Evolutionary conservation across 2,888 invertebrate genomes (phyloP).

Genomic region (Acronicta psi): DNA sequence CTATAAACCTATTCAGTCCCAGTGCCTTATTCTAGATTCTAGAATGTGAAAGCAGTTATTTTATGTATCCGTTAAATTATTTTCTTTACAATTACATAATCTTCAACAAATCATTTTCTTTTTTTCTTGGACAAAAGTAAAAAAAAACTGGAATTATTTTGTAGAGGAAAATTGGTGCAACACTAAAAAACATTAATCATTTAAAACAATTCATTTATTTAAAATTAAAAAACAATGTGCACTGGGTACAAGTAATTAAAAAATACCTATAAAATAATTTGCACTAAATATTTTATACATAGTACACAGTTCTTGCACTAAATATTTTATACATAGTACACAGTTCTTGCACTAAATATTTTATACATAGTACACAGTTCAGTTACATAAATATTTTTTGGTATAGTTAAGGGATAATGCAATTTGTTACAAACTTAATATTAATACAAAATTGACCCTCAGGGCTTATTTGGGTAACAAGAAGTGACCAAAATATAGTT

Average conservation of each 20-base stretch:
- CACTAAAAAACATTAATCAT: not conserved
- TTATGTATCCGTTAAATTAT: no score
- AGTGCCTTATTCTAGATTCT: no score
- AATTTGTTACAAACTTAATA: not conserved
- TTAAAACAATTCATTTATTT: constrained; percentile 25
- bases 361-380: not conserved
- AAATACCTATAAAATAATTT: not conserved
- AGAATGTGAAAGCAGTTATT: no score
- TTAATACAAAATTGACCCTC: no score
- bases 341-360: constrained; percentile 10
- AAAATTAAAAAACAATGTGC: constrained; percentile 15
- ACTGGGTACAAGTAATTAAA: constrained; percentile 4
- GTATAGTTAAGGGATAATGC: not conserved
- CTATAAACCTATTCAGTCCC: not conserved
- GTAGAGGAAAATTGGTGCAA: no score
- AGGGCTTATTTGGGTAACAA: no score
- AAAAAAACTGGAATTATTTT: no score
- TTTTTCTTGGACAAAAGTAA: no score
- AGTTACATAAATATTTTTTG: constrained; percentile 14
- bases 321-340: constrained; percentile 5
- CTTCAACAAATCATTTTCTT: no score
- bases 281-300: constrained; percentile 6
- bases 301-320: not conserved
- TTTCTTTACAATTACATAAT: no score
- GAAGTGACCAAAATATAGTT: no score